Evolutionary conservation across 64 coral and sea anemone species (phyloP), one percentile per base, ranked within the genome.

Genomic region (Platygyra sinensis): DNA sequence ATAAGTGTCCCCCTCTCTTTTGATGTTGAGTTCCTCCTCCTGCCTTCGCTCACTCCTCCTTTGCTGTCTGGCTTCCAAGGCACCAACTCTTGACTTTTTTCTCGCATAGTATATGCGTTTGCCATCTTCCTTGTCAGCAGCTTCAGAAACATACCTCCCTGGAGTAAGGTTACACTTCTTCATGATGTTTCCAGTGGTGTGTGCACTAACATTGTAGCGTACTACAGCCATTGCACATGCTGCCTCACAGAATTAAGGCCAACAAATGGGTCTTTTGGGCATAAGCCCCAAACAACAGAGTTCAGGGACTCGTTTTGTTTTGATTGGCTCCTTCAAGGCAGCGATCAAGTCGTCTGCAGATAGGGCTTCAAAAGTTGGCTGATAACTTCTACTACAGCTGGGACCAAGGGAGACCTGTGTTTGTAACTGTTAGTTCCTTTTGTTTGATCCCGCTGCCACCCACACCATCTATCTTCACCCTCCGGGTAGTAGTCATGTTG

Each of bases 251-350:
- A 80, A 80, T 17, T 80, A 0, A 80, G 55, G 18, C 77, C 77
- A 55, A 39, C 77, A 54, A 80, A 80, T 52, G 15, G 10, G 10
- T 80, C 77, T 80, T 80, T 80, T 73, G 84, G 65, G 30, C 42
- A 39, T 28, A 72, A 46, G 69, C 31, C 42, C 69, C 62, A 50
- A 87, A 89, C 75, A 62, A 65, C 60, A 78, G 72, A 52, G 75
- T 89, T 89, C 19, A 89, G 57, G 51, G 73, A 77, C 72, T 89
- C 87, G 33, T 89, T 89, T 78, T 89, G 87, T 30, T 89, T 54
- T 32, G 36, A 39, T 15, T 80, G 18, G 77, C 74, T 11, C 87
- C 74, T 89, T 76, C 87, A 60, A 89, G 33, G 42, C 87, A 89
- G 13, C 74, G 52, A 67, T 76, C 72, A 78, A 78, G 17, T 89